Evolutionary conservation across 1,140 invertebrate species (phyloP).

Genomic region (Danaus plexippus): DNA sequence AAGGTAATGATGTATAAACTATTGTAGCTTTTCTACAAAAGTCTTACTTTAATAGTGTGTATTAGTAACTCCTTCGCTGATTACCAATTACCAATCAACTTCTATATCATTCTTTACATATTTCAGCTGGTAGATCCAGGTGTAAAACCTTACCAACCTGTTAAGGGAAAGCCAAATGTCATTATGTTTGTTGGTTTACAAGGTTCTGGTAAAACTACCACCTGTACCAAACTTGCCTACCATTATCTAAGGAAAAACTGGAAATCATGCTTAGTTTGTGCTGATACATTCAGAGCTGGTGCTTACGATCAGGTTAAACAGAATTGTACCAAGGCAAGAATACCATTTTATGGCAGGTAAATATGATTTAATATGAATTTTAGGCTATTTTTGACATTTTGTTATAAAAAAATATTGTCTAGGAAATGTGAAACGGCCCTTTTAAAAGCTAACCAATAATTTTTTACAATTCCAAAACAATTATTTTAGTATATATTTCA

Average conservation of each 20-base stretch:
- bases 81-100: too few relatives aligned
- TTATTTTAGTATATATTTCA: neutral
- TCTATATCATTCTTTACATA: neutral
- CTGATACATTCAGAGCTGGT: conserved; percentile 99
- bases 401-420: too few relatives aligned
- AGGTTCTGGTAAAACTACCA: conserved; percentile 99
- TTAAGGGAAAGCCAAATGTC: conserved; percentile 95
- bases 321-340: conserved; percentile 99
- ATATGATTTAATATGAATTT: neutral
- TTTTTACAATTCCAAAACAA: conserved; percentile 1
- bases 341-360: conserved; percentile 99
- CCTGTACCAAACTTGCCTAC: conserved; percentile 99
- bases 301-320: conserved; percentile 99
- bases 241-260: conserved; percentile 99
- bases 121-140: conserved; percentile 96
- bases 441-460: neutral
- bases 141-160: conserved; percentile 96
- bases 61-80: too few relatives aligned
- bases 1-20: conserved; percentile 78
- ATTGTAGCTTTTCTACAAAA: neutral
- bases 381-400: conserved; percentile 6
- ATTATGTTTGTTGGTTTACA: conserved; percentile 99
- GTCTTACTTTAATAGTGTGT: too few relatives aligned
- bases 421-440: neutral
- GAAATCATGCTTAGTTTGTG: conserved; percentile 99